Base-by-base conservation (phyloP, 2,888 invertebrate species). In the Caenorhabditis doughertyi region DNA sequence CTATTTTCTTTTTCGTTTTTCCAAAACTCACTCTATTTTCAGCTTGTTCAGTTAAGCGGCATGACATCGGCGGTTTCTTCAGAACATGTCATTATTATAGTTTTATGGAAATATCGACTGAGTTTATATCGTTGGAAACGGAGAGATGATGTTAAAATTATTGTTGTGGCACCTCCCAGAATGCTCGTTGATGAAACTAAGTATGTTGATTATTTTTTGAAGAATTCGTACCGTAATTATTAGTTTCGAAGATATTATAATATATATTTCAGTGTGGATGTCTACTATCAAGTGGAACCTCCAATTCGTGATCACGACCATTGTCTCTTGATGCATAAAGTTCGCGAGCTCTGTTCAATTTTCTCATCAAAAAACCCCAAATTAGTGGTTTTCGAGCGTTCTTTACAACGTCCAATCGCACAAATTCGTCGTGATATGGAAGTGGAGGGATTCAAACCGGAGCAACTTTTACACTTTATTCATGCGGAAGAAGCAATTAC, bases 271-370 rank as follows among this genome's bases (percentile, higher is more conserved):
- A 90, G 90, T 55, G 83, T 90, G 42, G 90, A 90, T 64, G 84
- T 89, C 9, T 87, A 87, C 71, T 88, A 89, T 53, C 88, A 89
- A 83, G 88, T 90, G 25, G 90, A 90, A 53, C 85, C 88, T 1
- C 89, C 89, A 21, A 86, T 90, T 44, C 83, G 86, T 42, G 90
- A 90, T 35, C 85, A 86, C 53, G 86, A 89, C 62, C 85, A 87
- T 65, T 84, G 84, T 44, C 85, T 85, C 8, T 64, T 90, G 23
- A 83, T 89, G 53, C 85, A 88, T 42, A 90, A 90, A 77, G 88
- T 84, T 3, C 71, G 86, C 8, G 87, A 87, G 65, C 74, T 87
- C 7, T 84, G 85, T 51, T 85, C 85, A 56, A 80, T 85, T 32
- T 84, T 74, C 65, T 77, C 83, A 23, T 62, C 80, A 3, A 83